Base-by-base conservation (phyloP, 2,113 vertebrate species). In the Phyllostomus discolor region DNA sequence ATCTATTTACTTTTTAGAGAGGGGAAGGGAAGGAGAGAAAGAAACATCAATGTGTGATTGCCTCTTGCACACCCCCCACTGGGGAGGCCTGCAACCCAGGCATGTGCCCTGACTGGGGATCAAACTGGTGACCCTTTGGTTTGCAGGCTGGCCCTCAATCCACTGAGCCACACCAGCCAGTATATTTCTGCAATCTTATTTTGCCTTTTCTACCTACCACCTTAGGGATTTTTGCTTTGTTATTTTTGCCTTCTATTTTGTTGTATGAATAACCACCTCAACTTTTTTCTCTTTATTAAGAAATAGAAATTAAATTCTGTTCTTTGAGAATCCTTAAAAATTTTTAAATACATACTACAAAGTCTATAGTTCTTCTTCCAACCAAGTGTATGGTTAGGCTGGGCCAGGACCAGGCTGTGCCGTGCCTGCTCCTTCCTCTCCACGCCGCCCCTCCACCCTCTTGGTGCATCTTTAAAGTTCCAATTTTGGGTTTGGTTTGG, bases 311-410 rank as follows among this genome's bases (percentile, higher is more conserved):
- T 76, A 69, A 41, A 43, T 81, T 82, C 46, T 54, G 59, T 62
- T 90, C 28, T 88, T 50, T 66, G 62, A 66, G 35, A 15, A 35
- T 54, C 20, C 72, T 95, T 48, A 88, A 66, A 11, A n/a, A 1
- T 22, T 2, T 66, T 70, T 33, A 57, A n/a, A 38, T 59, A 38
- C 12, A 5, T 7, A 17, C 38, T 38, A 2, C 26, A 78, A 78
- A 33, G 15, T 26, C 50, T 38, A 38, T 11, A 28, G 35, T 5
- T 20, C 31, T 57, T 54, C n/a, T 73, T 31, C 62, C 62, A 43
- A 5, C 1, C 1, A 9, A 26, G 59, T 52, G 10, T 17, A 2
- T 9, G 0, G 78, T 4, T 5, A 1, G 8, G 64, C 7, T 4
- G 33, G n/a, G 67, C 59, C 35, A 20, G 19, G 57, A 41, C 22